phyloP scores from a whole-genome alignment of 2,113 vertebrate species.

The Cyprinodon tularosa region DNA sequence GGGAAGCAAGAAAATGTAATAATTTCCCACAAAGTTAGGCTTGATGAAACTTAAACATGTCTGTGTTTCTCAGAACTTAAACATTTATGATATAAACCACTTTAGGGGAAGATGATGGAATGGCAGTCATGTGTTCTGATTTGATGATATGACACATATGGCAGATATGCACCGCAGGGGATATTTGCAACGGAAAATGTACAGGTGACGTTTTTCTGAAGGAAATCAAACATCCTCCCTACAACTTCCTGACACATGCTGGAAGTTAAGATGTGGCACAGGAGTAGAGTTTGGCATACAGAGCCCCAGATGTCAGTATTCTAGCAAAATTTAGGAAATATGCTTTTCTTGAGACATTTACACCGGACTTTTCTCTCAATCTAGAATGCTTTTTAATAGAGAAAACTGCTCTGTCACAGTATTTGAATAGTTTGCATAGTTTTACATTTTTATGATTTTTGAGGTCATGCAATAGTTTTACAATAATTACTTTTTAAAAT shows the following conservation, averaged over 20 bases:
- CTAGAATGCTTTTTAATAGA: neutral
- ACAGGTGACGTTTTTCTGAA: slow-evolving; percentile 23
- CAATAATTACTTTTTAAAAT: no score
- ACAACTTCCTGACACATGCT: neutral
- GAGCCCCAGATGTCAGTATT: slow-evolving; percentile 18
- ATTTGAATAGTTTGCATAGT: neutral
- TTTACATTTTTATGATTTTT: no score
- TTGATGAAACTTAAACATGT: neutral
- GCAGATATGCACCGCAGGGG: neutral
- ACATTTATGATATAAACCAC: neutral
- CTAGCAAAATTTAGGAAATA: slow-evolving; percentile 49
- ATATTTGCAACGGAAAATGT: slow-evolving; percentile 7
- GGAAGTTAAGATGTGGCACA: slow-evolving; percentile 7
- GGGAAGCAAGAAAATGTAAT: neutral
- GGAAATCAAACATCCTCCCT: neutral
- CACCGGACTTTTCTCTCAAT: slow-evolving; percentile 11
- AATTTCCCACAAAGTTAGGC: neutral
- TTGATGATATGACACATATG: no score
- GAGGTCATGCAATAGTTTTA: no score
- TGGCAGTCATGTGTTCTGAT: neutral
- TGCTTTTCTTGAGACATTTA: slow-evolving; percentile 1
- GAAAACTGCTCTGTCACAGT: neutral
- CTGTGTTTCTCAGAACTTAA: neutral
- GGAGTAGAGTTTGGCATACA: neutral
- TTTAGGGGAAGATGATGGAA: neutral